Evolutionary conservation across 2,113 vertebrate species (phyloP).

Genomic region (Eclectus roratus): DNA sequence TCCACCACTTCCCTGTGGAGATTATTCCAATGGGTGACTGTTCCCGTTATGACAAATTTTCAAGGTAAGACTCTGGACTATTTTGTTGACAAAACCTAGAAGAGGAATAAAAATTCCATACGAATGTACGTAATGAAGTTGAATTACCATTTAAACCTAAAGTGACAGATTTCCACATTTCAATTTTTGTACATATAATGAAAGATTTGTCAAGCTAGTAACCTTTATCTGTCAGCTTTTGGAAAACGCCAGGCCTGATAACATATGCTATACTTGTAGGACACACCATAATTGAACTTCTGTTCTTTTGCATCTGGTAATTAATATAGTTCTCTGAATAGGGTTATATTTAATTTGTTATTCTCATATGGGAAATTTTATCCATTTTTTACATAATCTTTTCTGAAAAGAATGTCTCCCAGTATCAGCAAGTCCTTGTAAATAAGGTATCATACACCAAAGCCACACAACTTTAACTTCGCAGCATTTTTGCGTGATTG

Average conservation of each 20-base stretch:
- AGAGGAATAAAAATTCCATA: neutral
- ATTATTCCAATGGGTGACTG: neutral
- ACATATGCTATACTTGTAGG: neutral
- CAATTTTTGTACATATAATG: neutral
- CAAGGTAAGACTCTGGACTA: neutral
- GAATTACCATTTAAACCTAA: neutral
- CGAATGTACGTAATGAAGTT: neutral
- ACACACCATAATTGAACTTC: neutral
- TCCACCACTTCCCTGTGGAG: neutral
- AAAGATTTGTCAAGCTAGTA: neutral
- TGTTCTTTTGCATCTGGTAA: neutral
- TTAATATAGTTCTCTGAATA: neutral
- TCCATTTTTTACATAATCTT: neutral
- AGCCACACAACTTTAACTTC: neutral
- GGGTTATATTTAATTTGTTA: neutral
- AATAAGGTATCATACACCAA: neutral
- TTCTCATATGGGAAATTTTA: neutral
- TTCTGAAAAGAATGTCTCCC: neutral
- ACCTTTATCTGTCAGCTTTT: neutral
- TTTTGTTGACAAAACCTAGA: neutral
- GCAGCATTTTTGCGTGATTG: neutral
- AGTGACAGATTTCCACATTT: neutral
- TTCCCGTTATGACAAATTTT: neutral
- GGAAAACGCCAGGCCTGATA: neutral
- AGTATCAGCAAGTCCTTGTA: neutral